Base-by-base conservation (phyloP, 2,888 invertebrate genomes). In the Rhagonycha fulva region DNA sequence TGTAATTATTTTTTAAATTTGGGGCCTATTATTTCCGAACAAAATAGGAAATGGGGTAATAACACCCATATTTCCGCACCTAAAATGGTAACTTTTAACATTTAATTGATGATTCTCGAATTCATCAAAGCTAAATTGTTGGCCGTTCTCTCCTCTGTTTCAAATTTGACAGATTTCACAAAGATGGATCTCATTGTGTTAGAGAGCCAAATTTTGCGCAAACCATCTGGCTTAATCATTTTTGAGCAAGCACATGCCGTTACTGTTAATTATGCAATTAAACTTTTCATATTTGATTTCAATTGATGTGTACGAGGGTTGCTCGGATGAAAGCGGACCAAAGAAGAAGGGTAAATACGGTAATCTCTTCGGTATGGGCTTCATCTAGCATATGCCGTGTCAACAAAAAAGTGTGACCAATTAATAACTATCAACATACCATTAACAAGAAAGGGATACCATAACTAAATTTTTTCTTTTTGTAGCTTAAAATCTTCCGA, bases 361-460 rank as follows among this genome's bases (percentile, higher is more conserved):
- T 32, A 47, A 47, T 5, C n/a, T 0, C n/a, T n/a, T 47, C 9
- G n/a, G n/a, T 26, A 26, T 7, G 4, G 7, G 26, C 26, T 26
- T 26, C 26, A 26, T 47, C 7, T 47, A 47, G n/a, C 47, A 47
- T 47, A 47, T 47, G 47, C n/a, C 47, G 47, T 5, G n/a, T n/a
- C 12, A 12, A 71, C 11, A n/a, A 30, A 68, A 71, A 79, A 75
- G 69, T 66, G 78, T 78, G 70, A 72, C 80, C 76, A 81, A 81
- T 81, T 79, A 74, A 80, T 76, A 79, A 78, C 81, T 78, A 80
- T 81, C 80, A 80, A 74, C 80, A 72, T 24, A 71, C 79, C 70
- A 80, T 81, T 80, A 80, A 77, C 76, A 78, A 74, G 71, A 76
- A 78, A 73, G 74, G 74, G 74, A 78, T 80, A 78, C 78, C 78